Evolutionary conservation across 2,888 invertebrate genomes (phyloP).

Genomic region (Nebria brevicollis): DNA sequence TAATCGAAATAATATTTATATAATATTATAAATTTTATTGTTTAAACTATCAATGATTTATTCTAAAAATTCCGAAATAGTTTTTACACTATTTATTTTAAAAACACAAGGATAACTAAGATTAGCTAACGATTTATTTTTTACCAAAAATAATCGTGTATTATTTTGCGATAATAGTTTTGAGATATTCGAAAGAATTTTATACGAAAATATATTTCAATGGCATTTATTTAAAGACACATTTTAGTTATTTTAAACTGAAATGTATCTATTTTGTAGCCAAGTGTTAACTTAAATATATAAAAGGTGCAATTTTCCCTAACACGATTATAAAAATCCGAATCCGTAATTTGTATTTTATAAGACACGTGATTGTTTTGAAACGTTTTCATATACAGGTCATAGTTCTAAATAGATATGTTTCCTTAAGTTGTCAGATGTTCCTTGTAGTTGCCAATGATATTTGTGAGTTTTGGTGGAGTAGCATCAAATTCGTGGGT

Average conservation of each 20-base stretch:
- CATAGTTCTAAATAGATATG: conserved; percentile 38
- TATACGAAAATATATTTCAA: neutral
- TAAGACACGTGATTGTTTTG: neutral
- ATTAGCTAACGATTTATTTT: neutral
- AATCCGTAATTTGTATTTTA: neutral
- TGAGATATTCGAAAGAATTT: neutral
- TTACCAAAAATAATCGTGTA: neutral
- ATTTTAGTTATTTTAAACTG: neutral
- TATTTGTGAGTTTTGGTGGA: conserved; percentile 18
- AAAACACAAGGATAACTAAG: conserved; percentile 16
- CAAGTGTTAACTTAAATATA: neutral
- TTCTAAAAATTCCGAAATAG: conserved; percentile 10
- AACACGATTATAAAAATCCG: neutral
- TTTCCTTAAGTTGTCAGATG: conserved; percentile 20
- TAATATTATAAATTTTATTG: no score
- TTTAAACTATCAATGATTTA: neutral
- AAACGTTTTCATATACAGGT: conserved; percentile 24
- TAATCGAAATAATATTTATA: no score
- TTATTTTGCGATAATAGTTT: conserved; percentile 20
- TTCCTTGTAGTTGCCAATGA: conserved; percentile 35
- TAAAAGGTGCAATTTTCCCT: no score
- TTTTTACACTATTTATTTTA: conserved; percentile 27
- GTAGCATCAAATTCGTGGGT: conserved; percentile 4
- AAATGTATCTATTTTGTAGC: neutral
- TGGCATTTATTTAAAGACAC: neutral